phyloP scores from a whole-genome alignment of 2,797 vertebrate species.

The Falco rusticolus region DNA sequence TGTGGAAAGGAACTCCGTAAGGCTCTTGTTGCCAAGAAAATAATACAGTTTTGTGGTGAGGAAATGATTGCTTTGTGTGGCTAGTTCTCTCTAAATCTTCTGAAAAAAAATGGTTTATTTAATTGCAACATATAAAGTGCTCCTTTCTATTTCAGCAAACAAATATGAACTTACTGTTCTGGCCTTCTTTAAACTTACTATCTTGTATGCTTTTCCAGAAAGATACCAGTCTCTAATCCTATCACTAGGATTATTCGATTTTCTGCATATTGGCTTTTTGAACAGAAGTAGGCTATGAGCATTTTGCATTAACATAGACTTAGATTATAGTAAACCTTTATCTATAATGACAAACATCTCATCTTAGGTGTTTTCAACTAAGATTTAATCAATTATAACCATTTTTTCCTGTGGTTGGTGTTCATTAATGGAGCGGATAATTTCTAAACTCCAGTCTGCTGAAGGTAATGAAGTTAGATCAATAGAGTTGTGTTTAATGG shows the following conservation, averaged over 20 bases:
- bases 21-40: not conserved
- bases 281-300: not conserved
- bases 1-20: not conserved
- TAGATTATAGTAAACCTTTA: not conserved
- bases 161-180: not conserved
- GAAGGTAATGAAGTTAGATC: constrained; percentile 71
- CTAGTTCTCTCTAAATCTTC: not conserved
- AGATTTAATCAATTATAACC: constrained; percentile 11
- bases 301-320: constrained; percentile 11
- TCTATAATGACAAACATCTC: not conserved
- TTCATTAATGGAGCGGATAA: constrained; percentile 43
- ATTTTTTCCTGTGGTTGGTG: not conserved
- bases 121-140: not conserved
- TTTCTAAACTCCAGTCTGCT: constrained; percentile 47
- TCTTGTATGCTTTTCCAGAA: not conserved
- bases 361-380: constrained; percentile 16
- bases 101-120: not conserved
- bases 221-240: not conserved
- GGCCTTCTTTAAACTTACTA: not conserved
- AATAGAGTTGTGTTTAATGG: constrained; percentile 65
- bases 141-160: not conserved
- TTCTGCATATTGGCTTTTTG: not conserved
- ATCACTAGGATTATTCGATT: not conserved
- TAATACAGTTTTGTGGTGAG: not conserved
- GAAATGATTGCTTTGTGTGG: not conserved